phyloP scores from a whole-genome alignment of 2,888 invertebrate species.

The Rhingia rostrata region DNA sequence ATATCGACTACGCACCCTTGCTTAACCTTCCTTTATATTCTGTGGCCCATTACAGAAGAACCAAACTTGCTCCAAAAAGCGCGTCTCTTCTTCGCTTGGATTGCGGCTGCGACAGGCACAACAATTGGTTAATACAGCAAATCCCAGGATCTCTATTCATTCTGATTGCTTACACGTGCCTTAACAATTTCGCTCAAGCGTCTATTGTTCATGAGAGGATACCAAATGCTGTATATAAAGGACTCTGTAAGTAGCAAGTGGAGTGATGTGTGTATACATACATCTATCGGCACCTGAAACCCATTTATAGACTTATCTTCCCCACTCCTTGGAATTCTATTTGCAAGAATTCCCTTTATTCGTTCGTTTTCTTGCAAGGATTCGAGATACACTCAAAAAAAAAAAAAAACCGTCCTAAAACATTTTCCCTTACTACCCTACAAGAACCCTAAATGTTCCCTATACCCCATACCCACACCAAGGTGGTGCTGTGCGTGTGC shows the following conservation, averaged over 20 bases:
- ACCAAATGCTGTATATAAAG: background rate
- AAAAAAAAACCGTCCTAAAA: slow-evolving; percentile 26
- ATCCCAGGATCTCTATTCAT: slow-evolving; percentile 56
- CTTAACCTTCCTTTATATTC: slow-evolving; percentile 3
- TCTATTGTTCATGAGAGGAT: slow-evolving; percentile 1
- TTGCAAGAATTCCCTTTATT: background rate
- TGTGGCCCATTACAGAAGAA: background rate
- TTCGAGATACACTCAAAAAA: background rate
- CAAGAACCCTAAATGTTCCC: background rate
- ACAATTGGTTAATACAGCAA: slow-evolving; percentile 36
- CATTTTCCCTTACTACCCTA: slow-evolving; percentile 24
- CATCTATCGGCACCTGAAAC: slow-evolving; percentile 57
- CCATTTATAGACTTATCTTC: slow-evolving; percentile 48
- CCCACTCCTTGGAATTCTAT: background rate
- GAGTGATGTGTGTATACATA: background rate
- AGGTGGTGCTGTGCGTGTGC: too few relatives aligned
- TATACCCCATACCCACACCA: too few relatives aligned
- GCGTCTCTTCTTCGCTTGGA: background rate
- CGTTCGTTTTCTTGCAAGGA: background rate
- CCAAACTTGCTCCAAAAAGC: background rate
- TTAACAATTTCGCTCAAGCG: slow-evolving; percentile 28
- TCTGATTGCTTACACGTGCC: slow-evolving; percentile 68
- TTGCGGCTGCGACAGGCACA: slow-evolving; percentile 31
- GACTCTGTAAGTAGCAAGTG: background rate
- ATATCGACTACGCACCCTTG: background rate